These are phyloP conservation scores for Phymastichus coffea DNA, from an alignment of 1,140 invertebrate species.

Conservation along the genomic window DNA sequence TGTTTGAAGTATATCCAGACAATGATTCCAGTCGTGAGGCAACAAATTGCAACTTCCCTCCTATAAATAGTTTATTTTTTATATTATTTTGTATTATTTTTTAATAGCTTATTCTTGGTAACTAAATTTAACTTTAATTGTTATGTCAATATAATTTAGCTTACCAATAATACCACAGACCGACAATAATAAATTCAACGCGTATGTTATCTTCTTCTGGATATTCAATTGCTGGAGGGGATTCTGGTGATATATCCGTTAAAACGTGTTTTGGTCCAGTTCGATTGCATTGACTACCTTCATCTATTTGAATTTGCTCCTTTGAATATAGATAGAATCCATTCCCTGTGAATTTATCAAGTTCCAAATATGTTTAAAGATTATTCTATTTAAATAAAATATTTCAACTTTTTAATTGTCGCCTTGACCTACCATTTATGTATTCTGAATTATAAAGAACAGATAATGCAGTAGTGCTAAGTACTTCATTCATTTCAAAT, in stretches of 20 bases:
- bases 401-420: not conserved
- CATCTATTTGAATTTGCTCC: constrained; percentile 43
- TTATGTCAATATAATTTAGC: constrained; percentile 29
- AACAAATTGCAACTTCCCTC: constrained; percentile 74
- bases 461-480: constrained; percentile 62
- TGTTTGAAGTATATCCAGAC: too few species aligned
- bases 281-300: constrained; percentile 41
- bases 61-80: constrained; percentile 45
- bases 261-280: constrained; percentile 22
- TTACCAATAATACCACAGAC: constrained; percentile 80
- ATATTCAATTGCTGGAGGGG: not conserved
- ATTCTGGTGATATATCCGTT: constrained; percentile 13
- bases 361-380: constrained; percentile 10
- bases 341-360: constrained; percentile 56
- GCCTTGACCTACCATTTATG: constrained; percentile 62
- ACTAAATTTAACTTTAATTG: not conserved
- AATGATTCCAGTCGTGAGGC: constrained; percentile 65
- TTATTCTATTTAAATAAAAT: constrained; percentile 12
- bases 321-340: constrained; percentile 67
- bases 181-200: constrained; percentile 64
- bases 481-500: constrained; percentile 34
- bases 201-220: constrained; percentile 53
- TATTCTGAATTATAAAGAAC: constrained; percentile 71
- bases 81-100: not conserved
- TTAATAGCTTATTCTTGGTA: not conserved